phyloP scores from a whole-genome alignment of 2,113 vertebrate species.

The Serilophus lunatus region DNA sequence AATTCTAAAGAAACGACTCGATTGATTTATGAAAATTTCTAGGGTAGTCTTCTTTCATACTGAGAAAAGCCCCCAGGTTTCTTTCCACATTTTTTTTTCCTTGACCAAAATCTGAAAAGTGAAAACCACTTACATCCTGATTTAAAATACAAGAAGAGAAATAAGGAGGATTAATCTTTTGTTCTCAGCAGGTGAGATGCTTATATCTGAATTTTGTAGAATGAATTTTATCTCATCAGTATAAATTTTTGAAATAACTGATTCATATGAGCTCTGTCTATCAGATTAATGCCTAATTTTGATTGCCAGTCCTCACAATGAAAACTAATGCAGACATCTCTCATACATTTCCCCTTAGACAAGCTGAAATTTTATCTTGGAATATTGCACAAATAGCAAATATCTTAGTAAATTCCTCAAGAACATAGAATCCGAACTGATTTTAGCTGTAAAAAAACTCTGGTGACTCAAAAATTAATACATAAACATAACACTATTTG shows the following conservation, averaged over 20 bases:
- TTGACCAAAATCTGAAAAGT: background rate
- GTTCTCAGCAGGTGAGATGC: background rate
- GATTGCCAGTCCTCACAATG: background rate
- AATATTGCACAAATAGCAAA: background rate
- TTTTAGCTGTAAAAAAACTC: background rate
- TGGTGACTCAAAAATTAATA: background rate
- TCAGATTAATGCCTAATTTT: background rate
- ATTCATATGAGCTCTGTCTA: background rate
- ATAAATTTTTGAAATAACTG: slow-evolving; percentile 1
- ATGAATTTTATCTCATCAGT: background rate
- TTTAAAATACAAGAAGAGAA: background rate
- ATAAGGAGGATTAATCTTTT: background rate
- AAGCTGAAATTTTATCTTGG: background rate
- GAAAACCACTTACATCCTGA: background rate
- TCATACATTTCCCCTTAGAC: background rate
- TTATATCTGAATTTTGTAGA: background rate
- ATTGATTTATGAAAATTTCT: background rate
- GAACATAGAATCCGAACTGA: background rate
- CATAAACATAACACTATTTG: background rate
- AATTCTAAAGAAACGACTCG: background rate
- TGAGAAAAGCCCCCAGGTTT: background rate
- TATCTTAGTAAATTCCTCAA: background rate
- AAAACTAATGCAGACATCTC: background rate
- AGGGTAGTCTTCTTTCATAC: background rate
- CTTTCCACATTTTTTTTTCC: background rate